Conservation (phyloP, 2,113 vertebrate species). For the Ploceus nigricollis region DNA sequence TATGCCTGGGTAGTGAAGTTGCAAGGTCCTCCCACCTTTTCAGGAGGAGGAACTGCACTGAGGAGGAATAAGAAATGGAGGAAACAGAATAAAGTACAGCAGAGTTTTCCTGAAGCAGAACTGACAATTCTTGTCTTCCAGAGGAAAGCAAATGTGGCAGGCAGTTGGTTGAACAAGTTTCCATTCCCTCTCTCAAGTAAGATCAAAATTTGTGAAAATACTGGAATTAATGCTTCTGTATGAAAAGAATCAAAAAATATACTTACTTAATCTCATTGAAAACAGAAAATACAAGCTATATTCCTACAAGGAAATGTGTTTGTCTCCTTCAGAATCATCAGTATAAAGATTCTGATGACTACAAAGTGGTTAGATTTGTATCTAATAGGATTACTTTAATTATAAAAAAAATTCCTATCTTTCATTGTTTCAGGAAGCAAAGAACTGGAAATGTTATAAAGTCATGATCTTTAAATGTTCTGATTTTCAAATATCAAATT, state of each 20-base stretch:
- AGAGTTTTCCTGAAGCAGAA: neutral
- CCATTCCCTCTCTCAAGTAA: neutral
- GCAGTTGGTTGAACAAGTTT: neutral
- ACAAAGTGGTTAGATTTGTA: neutral
- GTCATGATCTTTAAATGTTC: neutral
- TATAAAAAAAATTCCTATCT: neutral
- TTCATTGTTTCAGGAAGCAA: neutral
- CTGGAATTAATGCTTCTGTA: neutral
- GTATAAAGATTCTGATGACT: neutral
- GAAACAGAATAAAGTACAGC: neutral
- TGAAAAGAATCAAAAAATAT: neutral
- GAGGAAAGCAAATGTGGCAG: neutral
- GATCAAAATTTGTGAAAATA: neutral
- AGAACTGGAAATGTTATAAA: neutral
- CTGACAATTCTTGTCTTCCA: neutral
- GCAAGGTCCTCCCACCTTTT: neutral
- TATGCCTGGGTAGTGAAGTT: neutral
- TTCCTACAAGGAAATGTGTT: neutral
- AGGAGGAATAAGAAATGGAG: neutral
- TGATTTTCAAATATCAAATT: neutral
- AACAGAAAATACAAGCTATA: neutral
- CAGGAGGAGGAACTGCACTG: neutral
- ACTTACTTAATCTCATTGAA: neutral
- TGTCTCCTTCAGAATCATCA: neutral
- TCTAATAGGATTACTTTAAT: neutral